Evolutionary conservation across 2,113 vertebrate species (phyloP), one percentile per base, ranked within the genome.

Genomic region (Gorsachius goisagi): DNA sequence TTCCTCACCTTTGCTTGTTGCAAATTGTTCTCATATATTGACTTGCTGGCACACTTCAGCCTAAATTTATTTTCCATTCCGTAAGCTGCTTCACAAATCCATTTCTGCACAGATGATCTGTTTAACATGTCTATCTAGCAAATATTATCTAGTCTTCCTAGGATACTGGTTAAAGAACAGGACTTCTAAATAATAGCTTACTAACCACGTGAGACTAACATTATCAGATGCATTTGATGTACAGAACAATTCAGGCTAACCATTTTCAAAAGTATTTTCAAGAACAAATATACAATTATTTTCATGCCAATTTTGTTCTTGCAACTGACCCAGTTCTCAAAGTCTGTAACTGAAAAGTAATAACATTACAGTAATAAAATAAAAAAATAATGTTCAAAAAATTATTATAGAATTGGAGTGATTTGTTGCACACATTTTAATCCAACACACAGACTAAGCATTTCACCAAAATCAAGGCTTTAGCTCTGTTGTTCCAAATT

Each of bases 401-500:
- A 97, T 93, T 91, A 89, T 95, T 97, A 58, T 67, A 86, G 93
- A 92, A 95, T 90, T 89, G 87, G 94, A 94, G 73, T 92, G 91
- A 97, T 94, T 93, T 97, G 92, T 92, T 91, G 62, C 81, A 91
- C 77, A 93, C 49, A 85, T 96, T 98, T 97, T 97, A 95, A 97
- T 97, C 89, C 95, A 97, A 97, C 96, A 94, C 35, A 26, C 95
- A 98, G 94, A 97, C 95, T 95, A 96, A 97, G 91, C 92, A 95
- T 86, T 95, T 97, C 94, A 95, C 89, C 93, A 93, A 97, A 97
- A 97, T 96, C 87, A 94, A 97, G 97, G 88, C 63, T 93, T 84
- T 82, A 95, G 97, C 93, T 97, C 95, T 97, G 95, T 97, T 97
- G 93, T 96, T 98, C 97, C 90, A 97, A 98, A 98, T 98, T 98